Base-by-base conservation (phyloP, 2,113 vertebrate genomes). In the Etia nguti region DNA sequence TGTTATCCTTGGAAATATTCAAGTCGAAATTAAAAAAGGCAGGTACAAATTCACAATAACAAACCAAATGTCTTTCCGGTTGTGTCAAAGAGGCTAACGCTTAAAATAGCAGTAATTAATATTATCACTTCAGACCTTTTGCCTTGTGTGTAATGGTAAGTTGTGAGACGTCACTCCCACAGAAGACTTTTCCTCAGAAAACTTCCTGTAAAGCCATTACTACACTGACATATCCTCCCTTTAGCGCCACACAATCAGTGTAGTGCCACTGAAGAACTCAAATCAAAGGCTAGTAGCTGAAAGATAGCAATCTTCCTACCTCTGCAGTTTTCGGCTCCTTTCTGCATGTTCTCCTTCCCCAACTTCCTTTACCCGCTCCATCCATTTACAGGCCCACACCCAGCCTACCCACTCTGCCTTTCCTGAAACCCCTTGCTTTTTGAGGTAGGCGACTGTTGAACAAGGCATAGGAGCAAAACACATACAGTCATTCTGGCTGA, bases 251-350 rank as follows among this genome's bases (percentile, higher is more conserved):
- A 24, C 56, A 20, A 82, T 62, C 77, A 22, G 6, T 59, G 6
- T 54, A 6, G 79, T 80, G 88, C 31, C 85, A 83, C 52, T 89
- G 34, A 68, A 8, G 55, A 10, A 7, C 65, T 59, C 65, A 56
- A 68, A 75, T 43, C 6, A 87, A 70, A 81, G 34, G 29, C 22
- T 18, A 16, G 11, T 13, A 34, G 82, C 22, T 90, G 36, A 79
- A 46, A 34, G 46, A 56, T 41, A 29, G 65, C 31, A 57, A 6
- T 48, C 77, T 6, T 56, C 86, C 22, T 85, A 95, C 94, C 90
- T 90, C 73, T 82, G 79, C 18, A 13, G 81, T 5, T 41, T 11
- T 13, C 1, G 38, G 7, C 46, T 62, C 79, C 80, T 81, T 70
- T 83, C 85, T 3, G 18, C 10, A 48, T 10, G 11, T 60, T 70